Base-by-base conservation (phyloP, 2,888 invertebrate species). In the Lasiommata megera region DNA sequence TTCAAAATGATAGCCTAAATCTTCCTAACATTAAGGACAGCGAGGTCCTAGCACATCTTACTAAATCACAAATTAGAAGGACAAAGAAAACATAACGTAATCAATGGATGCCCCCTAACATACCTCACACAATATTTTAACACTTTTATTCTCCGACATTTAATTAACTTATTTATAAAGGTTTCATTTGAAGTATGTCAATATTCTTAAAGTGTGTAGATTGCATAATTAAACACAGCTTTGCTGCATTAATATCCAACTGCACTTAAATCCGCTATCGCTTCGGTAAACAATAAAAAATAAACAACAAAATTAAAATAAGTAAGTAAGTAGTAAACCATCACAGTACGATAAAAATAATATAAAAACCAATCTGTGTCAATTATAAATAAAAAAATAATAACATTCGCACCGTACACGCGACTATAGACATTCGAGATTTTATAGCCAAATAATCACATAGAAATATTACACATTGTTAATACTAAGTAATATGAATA, bases 221-320 rank as follows among this genome's bases (percentile, higher is more conserved):
- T 61, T 52, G 40, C 16, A 53, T 53, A 48, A 14, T 44, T 53
- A 41, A 14, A 56, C 40, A 41, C 65, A 66, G 64, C 66, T 66
- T 64, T 59, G 64, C 66, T 66, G 66, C 16, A 29, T 31, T 41
- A 52, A 11, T 14, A 17, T 16, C 31, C 12, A 36, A 12, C 36
- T 3, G 12, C 23, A 34, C 41, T 31, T 17, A 31, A 29, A 37
- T 62, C 56, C 55, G 56, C 43, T 62, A 64, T 61, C 59, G 54
- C 52, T 58, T 63, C 55, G 65, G 68, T 64, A 68, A 67, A 68
- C 66, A 70, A 68, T 67, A 65, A 65, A 66, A 61, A 61, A 67
- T 61, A 67, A 53, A 69, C 62, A 79, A 78, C 74, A 76, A 78
- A 72, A 76, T 74, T 70, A 76, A 77, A 71, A 69, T 78, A 77